Conservation (phyloP, 2,888 invertebrate genomes). For the Neuroscelio doddi region DNA sequence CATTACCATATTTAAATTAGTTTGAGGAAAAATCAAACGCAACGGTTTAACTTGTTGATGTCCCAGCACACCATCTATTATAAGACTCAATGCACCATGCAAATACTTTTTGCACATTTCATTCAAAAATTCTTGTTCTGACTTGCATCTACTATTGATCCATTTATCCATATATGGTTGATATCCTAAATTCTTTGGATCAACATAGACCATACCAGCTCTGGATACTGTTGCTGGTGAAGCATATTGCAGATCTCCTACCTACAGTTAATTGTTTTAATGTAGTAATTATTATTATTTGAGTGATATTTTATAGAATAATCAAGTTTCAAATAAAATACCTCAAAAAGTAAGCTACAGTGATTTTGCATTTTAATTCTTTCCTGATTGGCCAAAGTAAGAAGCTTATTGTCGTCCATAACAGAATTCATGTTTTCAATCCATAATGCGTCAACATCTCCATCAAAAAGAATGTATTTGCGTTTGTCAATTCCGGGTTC, state of each 20-base stretch:
- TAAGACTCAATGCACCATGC: constrained; percentile 80
- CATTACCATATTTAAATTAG: constrained; percentile 87
- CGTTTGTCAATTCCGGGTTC: constrained; percentile 78
- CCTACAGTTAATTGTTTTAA: constrained; percentile 70
- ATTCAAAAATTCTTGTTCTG: constrained; percentile 71
- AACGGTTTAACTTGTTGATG: constrained; percentile 82
- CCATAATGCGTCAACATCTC: constrained; percentile 95
- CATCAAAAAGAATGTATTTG: constrained; percentile 91
- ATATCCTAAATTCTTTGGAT: constrained; percentile 91
- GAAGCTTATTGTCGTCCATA: constrained; percentile 94
- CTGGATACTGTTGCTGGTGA: constrained; percentile 95
- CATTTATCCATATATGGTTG: constrained; percentile 91
- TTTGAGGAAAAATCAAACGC: constrained; percentile 87
- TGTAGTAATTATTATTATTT: no score
- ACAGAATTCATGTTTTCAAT: constrained; percentile 98
- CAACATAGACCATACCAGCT: constrained; percentile 95
- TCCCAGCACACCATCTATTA: constrained; percentile 82
- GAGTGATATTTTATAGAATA: no score
- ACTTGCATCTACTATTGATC: constrained; percentile 76
- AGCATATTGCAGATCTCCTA: constrained; percentile 90
- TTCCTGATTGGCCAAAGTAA: constrained; percentile 93
- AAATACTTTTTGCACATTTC: constrained; percentile 85
- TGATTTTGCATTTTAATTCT: constrained; percentile 86
- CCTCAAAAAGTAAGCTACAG: constrained; percentile 90
- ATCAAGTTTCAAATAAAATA: no score